Percentiles rank a stretch among this genome's conserved stretches.
Conservation (phyloP, 2,113 vertebrate genomes). For the Silurus meridionalis region DNA sequence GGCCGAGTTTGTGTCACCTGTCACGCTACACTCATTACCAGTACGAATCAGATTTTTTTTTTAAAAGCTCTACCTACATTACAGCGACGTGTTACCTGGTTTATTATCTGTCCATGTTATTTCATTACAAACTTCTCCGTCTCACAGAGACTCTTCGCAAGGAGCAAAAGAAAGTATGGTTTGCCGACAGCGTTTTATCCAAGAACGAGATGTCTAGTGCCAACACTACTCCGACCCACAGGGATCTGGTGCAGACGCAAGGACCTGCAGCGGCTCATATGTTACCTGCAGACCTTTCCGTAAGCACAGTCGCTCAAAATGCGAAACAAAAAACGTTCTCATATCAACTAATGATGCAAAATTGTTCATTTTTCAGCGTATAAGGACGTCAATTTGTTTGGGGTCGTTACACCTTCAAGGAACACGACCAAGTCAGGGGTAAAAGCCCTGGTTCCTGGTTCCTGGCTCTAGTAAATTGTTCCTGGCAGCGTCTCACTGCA, state of each 20-base stretch:
- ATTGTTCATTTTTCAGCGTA: background rate
- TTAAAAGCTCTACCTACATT: background rate
- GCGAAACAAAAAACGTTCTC: background rate
- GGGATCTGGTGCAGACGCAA: conserved; percentile 26
- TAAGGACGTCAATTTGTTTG: background rate
- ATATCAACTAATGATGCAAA: background rate
- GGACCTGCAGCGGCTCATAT: conserved; percentile 37
- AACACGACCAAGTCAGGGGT: background rate
- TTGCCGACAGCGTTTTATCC: conserved; percentile 89
- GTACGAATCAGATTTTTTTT: conserved; percentile 70
- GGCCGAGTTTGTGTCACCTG: conserved; percentile 94
- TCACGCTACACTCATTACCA: conserved; percentile 88
- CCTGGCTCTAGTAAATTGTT: background rate
- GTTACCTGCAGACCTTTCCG: conserved; percentile 20
- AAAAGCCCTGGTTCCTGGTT: background rate
- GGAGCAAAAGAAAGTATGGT: conserved; percentile 94
- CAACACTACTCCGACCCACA: conserved; percentile 40
- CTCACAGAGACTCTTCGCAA: conserved; percentile 74
- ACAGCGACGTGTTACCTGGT: background rate
- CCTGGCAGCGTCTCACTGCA: background rate
- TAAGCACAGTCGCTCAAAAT: background rate
- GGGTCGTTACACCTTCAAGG: background rate
- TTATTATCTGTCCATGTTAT: background rate
- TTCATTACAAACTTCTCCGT: background rate
- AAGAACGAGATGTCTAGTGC: conserved; percentile 77